Evolutionary conservation across 2,888 invertebrate species (phyloP), one percentile per base, ranked within the genome.

Genomic region (Drosophila limbata): DNA sequence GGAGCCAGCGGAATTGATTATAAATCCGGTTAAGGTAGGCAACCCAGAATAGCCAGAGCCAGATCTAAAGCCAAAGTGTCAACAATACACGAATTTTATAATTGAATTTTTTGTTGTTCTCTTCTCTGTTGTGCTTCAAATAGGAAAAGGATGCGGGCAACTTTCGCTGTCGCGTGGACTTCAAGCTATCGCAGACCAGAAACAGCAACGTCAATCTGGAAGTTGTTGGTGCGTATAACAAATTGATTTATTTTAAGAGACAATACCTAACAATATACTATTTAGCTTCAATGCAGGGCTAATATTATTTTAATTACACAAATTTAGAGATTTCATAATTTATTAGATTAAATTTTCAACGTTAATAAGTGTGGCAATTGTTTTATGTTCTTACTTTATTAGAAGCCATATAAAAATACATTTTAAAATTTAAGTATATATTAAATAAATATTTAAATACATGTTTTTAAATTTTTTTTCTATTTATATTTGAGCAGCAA

Each of bases 81-180:
- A 75, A 69, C 78, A 63, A 45, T 57, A 69, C 55, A 70, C 21
- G 37, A 71, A 69, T 71, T 79, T 70, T 77, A 69, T 81, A 79
- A 79, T 87, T 85, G 69, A 74, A 81, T 79, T 35, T 65, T 52
- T 40, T 28, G 31, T 39, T 37, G 10, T 19, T n/a, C 13, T 21
- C 17, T 19, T 31, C 35, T 25, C 25, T 25, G 25, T 25, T 19
- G 2, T 37, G 19, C 13, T 19, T 48, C 13, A 33, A 53, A 57
- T 93, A 94, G 90, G 95, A 95, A 91, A 94, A 93, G 86, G 96
- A 96, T 92, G 95, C 94, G 55, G 96, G 96, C 52, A 93, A 95
- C 82, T 96, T 96, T 93, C 94, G 95, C 84, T 96, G 96, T 92
- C 93, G 96, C 81, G 96, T 96, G 70, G 96, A 96, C 92, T 96